Evolutionary conservation across 1,140 invertebrate genomes (phyloP).

Genomic region (Hyles vespertilio): DNA sequence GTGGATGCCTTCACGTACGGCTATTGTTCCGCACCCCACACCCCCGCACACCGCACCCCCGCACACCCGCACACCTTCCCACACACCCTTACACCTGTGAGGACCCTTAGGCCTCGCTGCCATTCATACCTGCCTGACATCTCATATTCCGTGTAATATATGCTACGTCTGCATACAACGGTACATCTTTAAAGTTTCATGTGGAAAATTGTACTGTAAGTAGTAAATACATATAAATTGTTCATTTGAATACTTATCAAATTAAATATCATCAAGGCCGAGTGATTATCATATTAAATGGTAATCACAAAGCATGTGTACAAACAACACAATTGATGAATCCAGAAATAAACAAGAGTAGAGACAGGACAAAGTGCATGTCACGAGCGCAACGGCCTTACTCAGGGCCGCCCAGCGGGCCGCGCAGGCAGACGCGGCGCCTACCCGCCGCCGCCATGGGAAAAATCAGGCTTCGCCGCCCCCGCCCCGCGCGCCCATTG

Average conservation of each 20-base stretch:
- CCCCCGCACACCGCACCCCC: slow-evolving; percentile 9
- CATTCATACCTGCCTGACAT: too few relatives aligned
- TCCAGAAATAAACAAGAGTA: slow-evolving; percentile 50
- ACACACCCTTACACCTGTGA: not conserved
- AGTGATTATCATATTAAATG: not conserved
- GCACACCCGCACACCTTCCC: not conserved
- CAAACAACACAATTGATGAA: slow-evolving; percentile 27
- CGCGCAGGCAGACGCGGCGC: slow-evolving; percentile 47
- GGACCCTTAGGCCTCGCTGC: too few relatives aligned
- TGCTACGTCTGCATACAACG: too few relatives aligned
- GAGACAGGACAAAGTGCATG: slow-evolving; percentile 56
- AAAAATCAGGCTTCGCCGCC: slow-evolving; percentile 70
- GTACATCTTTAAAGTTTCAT: too few relatives aligned
- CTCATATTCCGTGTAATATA: too few relatives aligned
- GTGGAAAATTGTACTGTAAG: too few relatives aligned
- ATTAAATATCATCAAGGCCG: not conserved
- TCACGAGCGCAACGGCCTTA: slow-evolving; percentile 69
- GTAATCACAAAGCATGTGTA: slow-evolving; percentile 4
- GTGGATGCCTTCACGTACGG: slow-evolving; percentile 68
- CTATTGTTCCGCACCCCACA: slow-evolving; percentile 44
- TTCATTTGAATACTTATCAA: not conserved
- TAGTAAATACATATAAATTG: too few relatives aligned
- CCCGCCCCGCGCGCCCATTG: slow-evolving; percentile 63
- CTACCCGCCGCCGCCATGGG: slow-evolving; percentile 58
- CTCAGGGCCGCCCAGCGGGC: slow-evolving; percentile 58